Conservation (phyloP, 2,113 vertebrate genomes). For the Camarhynchus parvulus region DNA sequence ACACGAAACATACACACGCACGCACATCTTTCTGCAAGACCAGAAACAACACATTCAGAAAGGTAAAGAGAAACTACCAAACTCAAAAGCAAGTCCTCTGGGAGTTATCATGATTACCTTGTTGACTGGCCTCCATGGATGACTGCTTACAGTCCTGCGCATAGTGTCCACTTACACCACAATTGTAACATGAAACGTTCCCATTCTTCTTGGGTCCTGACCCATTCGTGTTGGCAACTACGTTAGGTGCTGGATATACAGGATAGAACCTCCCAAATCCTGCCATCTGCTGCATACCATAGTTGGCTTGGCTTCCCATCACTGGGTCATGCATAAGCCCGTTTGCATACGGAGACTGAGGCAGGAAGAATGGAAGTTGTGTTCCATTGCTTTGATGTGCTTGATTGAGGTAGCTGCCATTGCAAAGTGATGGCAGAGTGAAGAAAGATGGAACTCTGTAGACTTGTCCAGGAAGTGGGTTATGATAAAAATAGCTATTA, state of each 20-base stretch:
- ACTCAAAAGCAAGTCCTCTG: slow-evolving; percentile 81
- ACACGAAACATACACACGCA: slow-evolving; percentile 59
- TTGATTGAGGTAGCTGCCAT: slow-evolving; percentile 93
- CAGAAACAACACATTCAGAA: slow-evolving; percentile 56
- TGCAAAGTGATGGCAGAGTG: slow-evolving; percentile 88
- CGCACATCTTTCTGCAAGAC: slow-evolving; percentile 57
- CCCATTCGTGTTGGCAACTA: slow-evolving; percentile 82
- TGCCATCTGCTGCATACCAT: slow-evolving; percentile 90
- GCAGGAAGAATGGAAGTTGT: slow-evolving; percentile 87
- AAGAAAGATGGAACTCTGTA: slow-evolving; percentile 88
- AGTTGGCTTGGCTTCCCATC: slow-evolving; percentile 87
- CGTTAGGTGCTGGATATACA: slow-evolving; percentile 81
- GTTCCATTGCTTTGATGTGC: slow-evolving; percentile 89
- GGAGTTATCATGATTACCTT: slow-evolving; percentile 86
- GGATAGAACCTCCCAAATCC: slow-evolving; percentile 86
- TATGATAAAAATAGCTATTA: slow-evolving; percentile 83
- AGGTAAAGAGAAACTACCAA: slow-evolving; percentile 58
- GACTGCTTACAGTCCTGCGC: slow-evolving; percentile 95
- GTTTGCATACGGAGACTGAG: slow-evolving; percentile 83
- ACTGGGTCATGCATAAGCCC: slow-evolving; percentile 89
- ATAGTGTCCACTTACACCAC: slow-evolving; percentile 90
- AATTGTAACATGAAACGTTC: slow-evolving; percentile 94
- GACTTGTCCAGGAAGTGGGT: slow-evolving; percentile 84
- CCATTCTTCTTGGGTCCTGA: slow-evolving; percentile 91
- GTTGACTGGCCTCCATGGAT: slow-evolving; percentile 88